A percentile compares a stretch with the other conserved stretches of the same genome.
These are phyloP conservation scores for Pardalotus punctatus DNA, from an alignment of 2,113 vertebrate species.

Conservation along the genomic window DNA sequence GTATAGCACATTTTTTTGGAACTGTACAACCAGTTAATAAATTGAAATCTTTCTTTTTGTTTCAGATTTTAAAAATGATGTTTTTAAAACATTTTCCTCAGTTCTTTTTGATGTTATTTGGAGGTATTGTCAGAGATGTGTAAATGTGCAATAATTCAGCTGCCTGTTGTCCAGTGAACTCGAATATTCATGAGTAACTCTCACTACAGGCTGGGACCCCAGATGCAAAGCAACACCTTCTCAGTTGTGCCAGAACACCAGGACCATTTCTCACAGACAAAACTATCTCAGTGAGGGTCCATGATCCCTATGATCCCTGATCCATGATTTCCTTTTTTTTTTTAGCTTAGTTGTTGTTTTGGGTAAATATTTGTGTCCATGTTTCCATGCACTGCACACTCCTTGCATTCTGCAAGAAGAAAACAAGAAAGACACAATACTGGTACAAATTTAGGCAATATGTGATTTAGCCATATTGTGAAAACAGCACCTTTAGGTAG, in stretches of 20 bases:
- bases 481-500: background rate
- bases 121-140: background rate
- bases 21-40: background rate
- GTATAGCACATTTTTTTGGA: background rate
- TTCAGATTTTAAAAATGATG: background rate
- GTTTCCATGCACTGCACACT: accelerated
- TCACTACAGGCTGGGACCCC: background rate
- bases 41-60: background rate
- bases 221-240: background rate
- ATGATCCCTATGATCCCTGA: background rate
- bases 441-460: background rate
- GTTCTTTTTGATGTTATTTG: background rate
- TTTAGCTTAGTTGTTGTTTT: background rate
- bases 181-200: background rate
- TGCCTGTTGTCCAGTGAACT: background rate
- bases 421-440: background rate
- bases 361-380: background rate
- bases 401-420: background rate
- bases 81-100: background rate
- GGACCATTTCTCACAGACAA: background rate
- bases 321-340: background rate
- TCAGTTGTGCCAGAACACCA: accelerated
- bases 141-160: background rate
- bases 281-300: background rate
- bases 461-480: too few species aligned